A percentile compares a stretch with the other conserved stretches of the same genome.
phyloP scores from a whole-genome alignment of 2,797 vertebrate genomes.

The Pangasius krempfi region DNA sequence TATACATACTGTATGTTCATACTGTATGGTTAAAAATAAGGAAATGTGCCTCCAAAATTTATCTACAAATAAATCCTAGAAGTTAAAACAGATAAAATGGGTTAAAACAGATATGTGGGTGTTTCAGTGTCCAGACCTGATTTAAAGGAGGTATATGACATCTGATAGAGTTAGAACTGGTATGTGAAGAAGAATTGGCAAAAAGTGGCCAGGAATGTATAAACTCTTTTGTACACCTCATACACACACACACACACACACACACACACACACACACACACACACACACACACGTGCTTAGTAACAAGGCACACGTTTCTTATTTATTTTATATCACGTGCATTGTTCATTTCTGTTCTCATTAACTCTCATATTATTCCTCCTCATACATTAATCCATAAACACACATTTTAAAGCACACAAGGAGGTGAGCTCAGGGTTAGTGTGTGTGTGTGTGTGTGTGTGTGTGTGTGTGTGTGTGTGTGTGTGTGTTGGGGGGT shows the following conservation, averaged over 20 bases:
- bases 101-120: neutral
- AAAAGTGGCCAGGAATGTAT: neutral
- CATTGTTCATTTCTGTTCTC: constrained; percentile 61
- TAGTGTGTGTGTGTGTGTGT: neutral
- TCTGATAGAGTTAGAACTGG: neutral
- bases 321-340: constrained; percentile 14
- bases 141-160: neutral
- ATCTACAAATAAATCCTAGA: neutral
- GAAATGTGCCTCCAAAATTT: neutral
- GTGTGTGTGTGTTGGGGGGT: neutral
- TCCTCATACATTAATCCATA: constrained; percentile 67
- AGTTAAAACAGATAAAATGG: too few relatives aligned
- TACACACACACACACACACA: neutral
- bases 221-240: neutral
- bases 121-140: neutral
- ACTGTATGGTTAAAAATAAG: neutral
- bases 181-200: neutral
- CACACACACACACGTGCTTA: neutral
- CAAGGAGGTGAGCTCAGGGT: constrained; percentile 61
- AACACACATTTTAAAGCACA: constrained; percentile 45
- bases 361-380: constrained; percentile 26
- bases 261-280: neutral
- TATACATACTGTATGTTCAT: neutral
- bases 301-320: neutral
- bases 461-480: neutral